These are phyloP conservation scores for Alviniconcha marisindica DNA, from an alignment of 1,140 invertebrate species.

Conservation along the genomic window DNA sequence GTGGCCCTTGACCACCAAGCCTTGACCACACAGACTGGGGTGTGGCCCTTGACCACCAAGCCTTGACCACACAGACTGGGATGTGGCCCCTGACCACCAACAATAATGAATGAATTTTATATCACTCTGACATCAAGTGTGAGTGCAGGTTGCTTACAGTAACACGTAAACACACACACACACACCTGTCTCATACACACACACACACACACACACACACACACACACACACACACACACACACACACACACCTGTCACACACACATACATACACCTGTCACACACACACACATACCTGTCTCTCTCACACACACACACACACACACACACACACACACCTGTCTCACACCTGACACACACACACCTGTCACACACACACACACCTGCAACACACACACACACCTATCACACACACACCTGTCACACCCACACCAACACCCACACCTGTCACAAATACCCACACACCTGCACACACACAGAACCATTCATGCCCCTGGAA, in stretches of 20 bases:
- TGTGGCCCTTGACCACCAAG: no score
- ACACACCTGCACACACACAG: conserved; percentile 17
- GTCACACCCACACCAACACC: no score
- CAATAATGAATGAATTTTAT: no score
- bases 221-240: neutral
- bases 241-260: neutral
- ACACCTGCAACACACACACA: neutral
- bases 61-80: no score
- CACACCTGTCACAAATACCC: neutral
- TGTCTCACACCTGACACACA: neutral
- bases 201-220: neutral
- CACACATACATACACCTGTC: no score
- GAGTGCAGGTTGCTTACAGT: neutral
- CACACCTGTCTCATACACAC: no score
- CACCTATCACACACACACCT: no score
- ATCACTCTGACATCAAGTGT: no score
- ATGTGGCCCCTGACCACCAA: no score
- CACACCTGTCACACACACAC: neutral
- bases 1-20: no score
- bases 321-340: neutral
- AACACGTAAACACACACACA: neutral
- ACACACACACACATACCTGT: neutral
- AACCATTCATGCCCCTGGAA: neutral
- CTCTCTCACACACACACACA: conserved; percentile 4
- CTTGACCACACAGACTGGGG: no score